Conservation (phyloP, 2,888 invertebrate genomes). For the Ennomos quercinarius region DNA sequence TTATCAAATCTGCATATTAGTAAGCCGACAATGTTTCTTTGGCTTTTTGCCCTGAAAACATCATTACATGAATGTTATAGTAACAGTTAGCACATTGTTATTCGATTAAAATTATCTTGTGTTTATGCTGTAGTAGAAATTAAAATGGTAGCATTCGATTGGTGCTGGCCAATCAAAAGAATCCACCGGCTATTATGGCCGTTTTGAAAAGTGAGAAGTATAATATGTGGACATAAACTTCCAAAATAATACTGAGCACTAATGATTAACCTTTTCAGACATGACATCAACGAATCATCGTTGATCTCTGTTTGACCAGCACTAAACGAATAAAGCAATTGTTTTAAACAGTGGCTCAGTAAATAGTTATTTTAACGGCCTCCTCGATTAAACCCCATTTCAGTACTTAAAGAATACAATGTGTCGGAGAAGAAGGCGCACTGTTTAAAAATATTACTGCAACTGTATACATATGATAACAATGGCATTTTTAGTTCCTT, state of each 20-base stretch:
- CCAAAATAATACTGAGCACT: too few species aligned
- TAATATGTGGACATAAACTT: too few species aligned
- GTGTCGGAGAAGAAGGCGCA: background rate
- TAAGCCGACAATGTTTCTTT: conserved; percentile 49
- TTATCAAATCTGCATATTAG: conserved; percentile 53
- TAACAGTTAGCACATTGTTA: conserved; percentile 58
- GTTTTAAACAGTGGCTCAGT: too few species aligned
- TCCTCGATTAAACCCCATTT: too few species aligned
- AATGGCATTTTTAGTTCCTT: conserved; percentile 27
- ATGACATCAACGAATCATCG: too few species aligned
- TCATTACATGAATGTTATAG: conserved; percentile 41
- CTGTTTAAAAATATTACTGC: conserved; percentile 15
- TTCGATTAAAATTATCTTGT: conserved; percentile 28
- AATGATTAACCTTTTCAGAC: too few species aligned
- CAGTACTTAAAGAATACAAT: too few species aligned
- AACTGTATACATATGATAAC: conserved; percentile 24
- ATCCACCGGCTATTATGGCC: background rate
- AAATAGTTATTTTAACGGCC: too few species aligned
- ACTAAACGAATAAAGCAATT: too few species aligned
- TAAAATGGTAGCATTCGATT: conserved; percentile 21
- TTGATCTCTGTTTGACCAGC: too few species aligned
- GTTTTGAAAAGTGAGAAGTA: too few species aligned
- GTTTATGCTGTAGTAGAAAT: conserved; percentile 22
- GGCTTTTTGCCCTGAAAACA: conserved; percentile 52
- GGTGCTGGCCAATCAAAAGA: conserved; percentile 31